Evolutionary conservation across 2,797 vertebrate genomes (phyloP), one percentile per base, ranked within the genome.

Genomic region (Pseudomugil tenellus): DNA sequence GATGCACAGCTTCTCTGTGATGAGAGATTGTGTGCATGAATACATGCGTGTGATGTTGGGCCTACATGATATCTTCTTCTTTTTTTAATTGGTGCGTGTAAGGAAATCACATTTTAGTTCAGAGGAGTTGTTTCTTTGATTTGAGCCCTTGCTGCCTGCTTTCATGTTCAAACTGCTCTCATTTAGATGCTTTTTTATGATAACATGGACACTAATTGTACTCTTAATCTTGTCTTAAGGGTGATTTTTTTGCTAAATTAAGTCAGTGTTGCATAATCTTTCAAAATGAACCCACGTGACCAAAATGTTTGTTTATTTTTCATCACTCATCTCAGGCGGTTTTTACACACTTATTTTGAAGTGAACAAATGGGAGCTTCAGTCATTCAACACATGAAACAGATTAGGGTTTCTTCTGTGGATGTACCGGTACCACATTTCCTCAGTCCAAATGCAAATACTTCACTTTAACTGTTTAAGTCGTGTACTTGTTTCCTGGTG

Each of bases 151-250:
- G 7, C 59, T 63, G 52, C 67, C n/a, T 69, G 58, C 72, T 81
- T 77, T 86, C 59, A 77, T 63, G 53, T 49, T 71, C 4, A 66
- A 72, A 79, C 76, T 76, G 25, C 77, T 79, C 70, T 80, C 60
- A 83, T 86, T 89, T 72, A 77, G 79, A 89, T 79, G 23, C 14
- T n/a, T 76, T 61, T 76, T 70, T 17, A 39, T 14, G 84, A 90
- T 85, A 87, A 73, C 17, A 37, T 28, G 14, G 62, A 58, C 52
- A 16, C 61, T 79, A 79, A 86, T 81, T 82, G 67, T 77, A 23
- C 51, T 31, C 4, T 65, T 83, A 75, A 89, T 87, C 84, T 76
- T 75, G 71, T 73, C 84, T 85, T 37, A 52, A 66, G 81, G 85
- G 59, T 28, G 39, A 55, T n/a, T n/a, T 63, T 84, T 74, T 77